phyloP scores from a whole-genome alignment of 2,113 vertebrate genomes.

The Acrocephalus kingi region DNA sequence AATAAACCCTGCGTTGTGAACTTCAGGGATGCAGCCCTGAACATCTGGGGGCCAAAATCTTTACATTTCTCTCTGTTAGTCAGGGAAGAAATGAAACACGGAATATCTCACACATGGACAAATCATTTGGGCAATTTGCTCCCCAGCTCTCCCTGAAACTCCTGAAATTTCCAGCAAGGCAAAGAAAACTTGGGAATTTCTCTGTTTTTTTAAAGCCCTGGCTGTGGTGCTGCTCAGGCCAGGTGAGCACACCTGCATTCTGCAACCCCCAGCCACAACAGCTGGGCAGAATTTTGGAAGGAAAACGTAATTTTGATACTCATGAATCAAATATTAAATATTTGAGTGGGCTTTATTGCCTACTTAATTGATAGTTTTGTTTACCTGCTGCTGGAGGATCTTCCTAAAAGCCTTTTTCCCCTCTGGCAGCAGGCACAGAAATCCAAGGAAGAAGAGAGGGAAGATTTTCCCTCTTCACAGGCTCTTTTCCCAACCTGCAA shows the following conservation, averaged over 20 bases:
- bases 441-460: neutral
- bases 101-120: neutral
- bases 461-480: neutral
- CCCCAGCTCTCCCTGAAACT: neutral
- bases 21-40: neutral
- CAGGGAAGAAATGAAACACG: neutral
- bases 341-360: neutral
- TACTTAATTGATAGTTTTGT: neutral
- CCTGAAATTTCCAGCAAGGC: neutral
- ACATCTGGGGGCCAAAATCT: neutral
- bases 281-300: neutral
- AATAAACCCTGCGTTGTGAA: neutral
- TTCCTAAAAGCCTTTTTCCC: neutral
- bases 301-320: rapidly evolving
- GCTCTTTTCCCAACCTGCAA: neutral
- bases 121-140: neutral
- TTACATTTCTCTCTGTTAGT: neutral
- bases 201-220: neutral
- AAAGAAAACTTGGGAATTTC: neutral
- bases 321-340: neutral
- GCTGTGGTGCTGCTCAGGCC: neutral
- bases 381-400: neutral
- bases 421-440: neutral
- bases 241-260: neutral
- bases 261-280: neutral